phyloP scores from a whole-genome alignment of 2,888 invertebrate species.

The Pollenia angustigena region DNA sequence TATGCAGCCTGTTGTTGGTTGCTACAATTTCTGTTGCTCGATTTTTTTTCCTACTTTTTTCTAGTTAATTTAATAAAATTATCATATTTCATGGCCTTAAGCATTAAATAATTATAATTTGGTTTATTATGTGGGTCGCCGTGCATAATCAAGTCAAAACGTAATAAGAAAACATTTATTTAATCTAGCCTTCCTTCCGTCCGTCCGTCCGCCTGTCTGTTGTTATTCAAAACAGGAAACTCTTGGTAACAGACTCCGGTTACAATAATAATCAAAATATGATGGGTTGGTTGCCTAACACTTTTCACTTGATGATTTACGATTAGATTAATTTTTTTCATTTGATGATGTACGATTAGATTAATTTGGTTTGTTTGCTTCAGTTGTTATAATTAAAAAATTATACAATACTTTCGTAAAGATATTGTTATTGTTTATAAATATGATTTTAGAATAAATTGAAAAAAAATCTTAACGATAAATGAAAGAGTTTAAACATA shows the following conservation, averaged over 20 bases:
- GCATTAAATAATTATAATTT: slow-evolving; percentile 51
- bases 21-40: not conserved
- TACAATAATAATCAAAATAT: slow-evolving; percentile 23
- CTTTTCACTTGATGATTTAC: slow-evolving; percentile 1
- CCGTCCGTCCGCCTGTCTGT: not conserved
- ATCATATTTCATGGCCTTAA: slow-evolving; percentile 62
- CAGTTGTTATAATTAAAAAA: not conserved
- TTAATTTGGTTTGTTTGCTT: slow-evolving; percentile 15
- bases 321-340: slow-evolving; percentile 31
- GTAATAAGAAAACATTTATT: not conserved
- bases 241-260: slow-evolving; percentile 8
- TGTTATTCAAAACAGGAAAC: slow-evolving; percentile 9
- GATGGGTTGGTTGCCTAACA: slow-evolving; percentile 23
- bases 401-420: not conserved
- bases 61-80: slow-evolving; percentile 57
- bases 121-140: slow-evolving; percentile 33
- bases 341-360: slow-evolving; percentile 12
- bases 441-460: too few species aligned
- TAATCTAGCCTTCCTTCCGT: not conserved
- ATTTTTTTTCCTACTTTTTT: not conserved
- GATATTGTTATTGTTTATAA: not conserved
- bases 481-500: too few species aligned
- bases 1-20: not conserved
- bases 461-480: too few species aligned
- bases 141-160: slow-evolving; percentile 21